Conservation (phyloP, 2,888 invertebrate genomes). For the Timema podura region DNA sequence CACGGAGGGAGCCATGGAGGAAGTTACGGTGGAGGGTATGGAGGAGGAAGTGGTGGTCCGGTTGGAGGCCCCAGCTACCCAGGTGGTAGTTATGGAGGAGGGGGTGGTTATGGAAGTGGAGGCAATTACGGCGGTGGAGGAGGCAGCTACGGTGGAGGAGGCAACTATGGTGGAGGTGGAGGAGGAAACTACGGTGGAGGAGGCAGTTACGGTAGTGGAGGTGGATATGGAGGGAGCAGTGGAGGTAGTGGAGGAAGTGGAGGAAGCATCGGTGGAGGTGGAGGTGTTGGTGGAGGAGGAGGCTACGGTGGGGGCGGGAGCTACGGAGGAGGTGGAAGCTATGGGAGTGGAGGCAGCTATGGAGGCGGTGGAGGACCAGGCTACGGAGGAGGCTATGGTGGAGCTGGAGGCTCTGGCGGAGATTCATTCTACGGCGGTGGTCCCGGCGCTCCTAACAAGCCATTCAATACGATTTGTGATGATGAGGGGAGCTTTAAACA, state of each 20-base stretch:
- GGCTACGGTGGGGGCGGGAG: constrained; percentile 25
- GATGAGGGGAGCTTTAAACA: constrained; percentile 79
- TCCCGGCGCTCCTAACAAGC: constrained; percentile 36
- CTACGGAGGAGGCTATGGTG: constrained; percentile 25
- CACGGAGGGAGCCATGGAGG: constrained; percentile 38
- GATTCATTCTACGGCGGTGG: constrained; percentile 26
- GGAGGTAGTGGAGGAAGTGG: constrained; percentile 20
- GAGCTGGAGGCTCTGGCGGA: constrained; percentile 26
- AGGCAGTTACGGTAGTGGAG: constrained; percentile 43
- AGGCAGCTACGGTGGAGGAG: constrained; percentile 38
- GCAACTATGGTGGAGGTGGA: constrained; percentile 43
- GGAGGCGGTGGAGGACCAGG: constrained; percentile 16
- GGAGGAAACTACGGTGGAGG: constrained; percentile 47
- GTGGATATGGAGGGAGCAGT: constrained; percentile 26
- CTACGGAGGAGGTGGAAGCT: constrained; percentile 23
- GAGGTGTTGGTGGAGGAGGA: constrained; percentile 26
- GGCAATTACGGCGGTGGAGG: constrained; percentile 41
- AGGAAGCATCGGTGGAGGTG: constrained; percentile 26
- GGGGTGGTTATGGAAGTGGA: constrained; percentile 37
- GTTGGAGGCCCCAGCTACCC: constrained; percentile 39
- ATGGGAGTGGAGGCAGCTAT: constrained; percentile 19
- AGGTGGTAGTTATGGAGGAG: constrained; percentile 15
- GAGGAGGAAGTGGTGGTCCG: constrained; percentile 21
- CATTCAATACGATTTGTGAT: constrained; percentile 62
- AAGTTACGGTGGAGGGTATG: constrained; percentile 35